Base-by-base conservation (phyloP, 2,888 invertebrate genomes). In the Morpho deidamia region DNA sequence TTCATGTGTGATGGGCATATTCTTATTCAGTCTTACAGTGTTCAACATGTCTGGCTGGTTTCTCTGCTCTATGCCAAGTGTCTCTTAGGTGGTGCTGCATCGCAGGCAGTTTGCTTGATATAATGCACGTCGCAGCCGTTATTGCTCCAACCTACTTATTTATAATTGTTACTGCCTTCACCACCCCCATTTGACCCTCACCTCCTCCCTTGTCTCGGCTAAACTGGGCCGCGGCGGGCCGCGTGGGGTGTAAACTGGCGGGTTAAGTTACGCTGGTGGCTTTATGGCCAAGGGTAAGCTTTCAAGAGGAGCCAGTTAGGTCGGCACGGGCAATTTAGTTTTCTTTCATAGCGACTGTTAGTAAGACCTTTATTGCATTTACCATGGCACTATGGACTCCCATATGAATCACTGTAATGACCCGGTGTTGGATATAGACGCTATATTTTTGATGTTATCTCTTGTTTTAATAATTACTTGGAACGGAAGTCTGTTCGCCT, bases 91-190 rank as follows among this genome's bases (percentile, higher is more conserved):
- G 79, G 84, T 78, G 72, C 72, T 74, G 83, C 84, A 83, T 83
- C 74, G 82, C 74, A 77, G 84, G 82, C 87, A 80, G 85, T 88
- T 86, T 85, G 81, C 81, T 80, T 88, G 87, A 88, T 80, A 82
- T 83, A 88, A 79, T 80, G 85, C 81, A 83, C 81, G 83, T 84
- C 85, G 82, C 76, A 74, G 78, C 78, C 81, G 83, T 84, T 86
- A 85, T 85, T 81, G 83, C 84, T 78, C 68, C 85, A 86, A 84
- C 87, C 85, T 84, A 87, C 86, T 86, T 86, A 81, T 76, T 86
- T 85, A 85, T 86, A 86, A 87, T 87, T 86, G 87, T 86, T 83
- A 74, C 76, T 71, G 70, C 71, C 72, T 67, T 67, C 67, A 62
- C 83, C 82, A 76, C 63, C 63, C 44, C 59, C 67, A 51, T 45